Evolutionary conservation across 2,113 vertebrate genomes (phyloP).

Genomic region (Tricholaema leucomelas): DNA sequence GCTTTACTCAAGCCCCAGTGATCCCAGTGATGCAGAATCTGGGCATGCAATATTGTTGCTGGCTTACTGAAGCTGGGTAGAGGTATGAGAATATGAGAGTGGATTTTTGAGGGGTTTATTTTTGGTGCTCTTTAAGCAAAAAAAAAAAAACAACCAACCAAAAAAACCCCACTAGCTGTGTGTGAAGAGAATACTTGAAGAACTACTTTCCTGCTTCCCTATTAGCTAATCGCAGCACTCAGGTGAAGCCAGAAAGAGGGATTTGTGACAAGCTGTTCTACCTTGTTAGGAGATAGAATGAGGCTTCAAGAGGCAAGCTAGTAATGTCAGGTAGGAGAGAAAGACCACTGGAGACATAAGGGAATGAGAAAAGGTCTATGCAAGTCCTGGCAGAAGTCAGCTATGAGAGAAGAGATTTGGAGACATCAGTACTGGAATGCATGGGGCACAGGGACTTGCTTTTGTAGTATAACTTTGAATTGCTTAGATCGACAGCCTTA

Average conservation of each 20-base stretch:
- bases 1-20: constrained; percentile 28
- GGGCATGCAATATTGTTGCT: neutral
- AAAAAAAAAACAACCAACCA: too few relatives aligned
- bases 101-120: neutral
- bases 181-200: neutral
- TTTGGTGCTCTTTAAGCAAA: constrained; percentile 22
- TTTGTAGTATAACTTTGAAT: neutral
- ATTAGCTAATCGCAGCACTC: neutral
- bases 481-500: accelerated
- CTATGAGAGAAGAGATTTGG: neutral
- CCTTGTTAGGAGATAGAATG: neutral
- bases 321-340: neutral
- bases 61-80: constrained; percentile 23
- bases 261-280: neutral
- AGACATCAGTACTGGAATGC: accelerated
- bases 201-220: neutral
- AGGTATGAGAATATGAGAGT: neutral
- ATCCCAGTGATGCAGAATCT: neutral
- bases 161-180: neutral
- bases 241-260: neutral
- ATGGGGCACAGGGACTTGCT: accelerated
- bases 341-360: neutral
- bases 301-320: neutral
- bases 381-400: neutral
- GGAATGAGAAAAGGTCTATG: neutral